Percentiles rank a stretch among this genome's conserved stretches.
phyloP scores from a whole-genome alignment of 2,113 vertebrate species.

The Chroicocephalus ridibundus region DNA sequence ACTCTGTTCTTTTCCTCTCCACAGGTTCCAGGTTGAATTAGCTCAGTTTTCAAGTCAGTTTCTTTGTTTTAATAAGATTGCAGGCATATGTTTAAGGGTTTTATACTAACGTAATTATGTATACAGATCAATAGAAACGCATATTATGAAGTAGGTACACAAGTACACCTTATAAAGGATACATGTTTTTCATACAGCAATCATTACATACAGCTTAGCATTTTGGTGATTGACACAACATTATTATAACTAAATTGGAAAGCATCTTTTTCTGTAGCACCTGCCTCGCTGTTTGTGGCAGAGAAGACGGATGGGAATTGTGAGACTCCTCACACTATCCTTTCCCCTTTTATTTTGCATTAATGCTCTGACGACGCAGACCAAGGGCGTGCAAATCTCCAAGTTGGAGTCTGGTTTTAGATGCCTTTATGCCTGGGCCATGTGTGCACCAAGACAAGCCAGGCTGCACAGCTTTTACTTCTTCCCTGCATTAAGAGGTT shows the following conservation, averaged over 20 bases:
- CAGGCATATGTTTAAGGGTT: conserved; percentile 30
- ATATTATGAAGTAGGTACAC: conserved; percentile 29
- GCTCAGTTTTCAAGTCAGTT: not conserved
- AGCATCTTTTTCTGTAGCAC: conserved; percentile 7
- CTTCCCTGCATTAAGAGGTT: not conserved
- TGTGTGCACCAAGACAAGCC: fast-evolving
- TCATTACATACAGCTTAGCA: conserved; percentile 2
- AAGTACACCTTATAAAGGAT: conserved; percentile 19
- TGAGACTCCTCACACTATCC: not conserved
- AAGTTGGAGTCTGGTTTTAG: not conserved
- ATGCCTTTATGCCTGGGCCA: not conserved
- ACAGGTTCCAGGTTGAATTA: conserved; percentile 23
- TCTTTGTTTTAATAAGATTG: conserved; percentile 36
- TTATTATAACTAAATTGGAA: conserved; percentile 37
- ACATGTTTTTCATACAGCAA: conserved; percentile 26
- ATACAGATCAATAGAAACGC: conserved; percentile 30
- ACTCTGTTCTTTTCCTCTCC: not conserved
- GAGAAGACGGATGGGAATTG: not conserved
- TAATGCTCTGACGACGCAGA: not conserved
- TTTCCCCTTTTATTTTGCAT: not conserved
- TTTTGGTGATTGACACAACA: conserved; percentile 45
- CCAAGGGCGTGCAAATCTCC: not conserved
- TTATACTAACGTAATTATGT: conserved; percentile 27
- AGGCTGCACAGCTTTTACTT: not conserved
- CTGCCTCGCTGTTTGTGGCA: not conserved